A percentile compares a stretch with the other conserved stretches of the same genome.
Conservation (phyloP, 2,888 invertebrate genomes). For the Lepas anatifera region DNA sequence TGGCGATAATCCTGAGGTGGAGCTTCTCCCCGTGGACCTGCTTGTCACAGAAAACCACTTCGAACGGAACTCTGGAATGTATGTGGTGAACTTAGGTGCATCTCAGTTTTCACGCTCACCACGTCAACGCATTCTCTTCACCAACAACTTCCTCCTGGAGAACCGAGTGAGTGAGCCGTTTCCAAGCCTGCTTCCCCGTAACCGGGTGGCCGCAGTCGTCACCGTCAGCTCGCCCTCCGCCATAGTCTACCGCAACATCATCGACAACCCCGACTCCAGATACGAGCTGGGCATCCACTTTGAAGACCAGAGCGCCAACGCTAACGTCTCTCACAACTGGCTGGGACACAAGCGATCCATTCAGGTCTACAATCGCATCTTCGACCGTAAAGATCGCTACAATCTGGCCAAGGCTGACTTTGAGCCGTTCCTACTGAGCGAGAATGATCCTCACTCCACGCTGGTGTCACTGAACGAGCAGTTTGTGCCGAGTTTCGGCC, state of each 20-base stretch:
- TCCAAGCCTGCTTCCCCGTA: constrained; percentile 68
- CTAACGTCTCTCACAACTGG: constrained; percentile 94
- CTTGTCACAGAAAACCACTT: constrained; percentile 82
- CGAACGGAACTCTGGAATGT: constrained; percentile 72
- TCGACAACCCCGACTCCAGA: constrained; percentile 76
- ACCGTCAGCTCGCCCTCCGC: constrained; percentile 81
- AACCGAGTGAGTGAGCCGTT: constrained; percentile 74
- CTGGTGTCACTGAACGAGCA: constrained; percentile 49
- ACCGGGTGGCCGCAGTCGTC: constrained; percentile 81
- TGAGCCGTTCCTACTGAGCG: constrained; percentile 79
- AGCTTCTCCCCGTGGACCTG: constrained; percentile 65
- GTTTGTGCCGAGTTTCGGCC: constrained; percentile 50
- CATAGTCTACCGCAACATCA: constrained; percentile 73
- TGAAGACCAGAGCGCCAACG: constrained; percentile 66
- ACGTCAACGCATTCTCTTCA: constrained; percentile 65
- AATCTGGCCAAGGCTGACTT: constrained; percentile 86
- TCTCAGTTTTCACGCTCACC: constrained; percentile 51
- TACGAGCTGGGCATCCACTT: constrained; percentile 94
- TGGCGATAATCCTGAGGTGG: constrained; percentile 36
- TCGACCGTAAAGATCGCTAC: constrained; percentile 70
- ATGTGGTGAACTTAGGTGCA: constrained; percentile 73
- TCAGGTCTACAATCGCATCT: constrained; percentile 35
- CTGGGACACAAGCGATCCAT: constrained; percentile 45
- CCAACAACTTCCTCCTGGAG: constrained; percentile 70
- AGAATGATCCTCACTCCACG: constrained; percentile 48